Evolutionary conservation across 1,140 invertebrate species (phyloP), one percentile per base, ranked within the genome.

Genomic region (Palaemon carinicauda): DNA sequence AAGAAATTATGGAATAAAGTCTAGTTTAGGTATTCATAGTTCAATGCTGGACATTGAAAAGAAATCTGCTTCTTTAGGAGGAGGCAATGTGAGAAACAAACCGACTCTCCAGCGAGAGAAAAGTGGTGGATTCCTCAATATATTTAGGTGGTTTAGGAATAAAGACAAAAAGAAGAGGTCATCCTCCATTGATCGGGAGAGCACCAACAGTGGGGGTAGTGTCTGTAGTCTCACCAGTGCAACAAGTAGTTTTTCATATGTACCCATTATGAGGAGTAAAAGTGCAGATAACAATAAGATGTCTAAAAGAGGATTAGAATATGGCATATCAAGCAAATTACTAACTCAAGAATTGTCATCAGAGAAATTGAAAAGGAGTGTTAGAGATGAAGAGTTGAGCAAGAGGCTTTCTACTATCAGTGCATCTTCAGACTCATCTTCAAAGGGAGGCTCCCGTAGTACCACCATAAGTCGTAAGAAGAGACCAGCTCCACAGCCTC

Each of bases 121-220:
- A 15, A 60, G 50, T 12, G 74, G 65, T 21, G 85, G 85, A 21
- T 81, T 87, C 52, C 73, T 87, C 12, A 81, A 77, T 52, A 60
- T 87, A 14, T 87, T 87, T 41, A 69, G 80, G 5, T 87, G 85
- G 85, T 87, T 87, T 52, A 81, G 79, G 29, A 87, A 87, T 69
- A 33, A 77, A 27, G 83, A 86, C 31, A 87, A 81, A 29, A 87
- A 80, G 54, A 87, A 86, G 21, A 29, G 56, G 27, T 77, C 73
- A 17, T 41, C 79, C n/a, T 87, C 85, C n/a, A 51, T 87, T 24
- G 85, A 87, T 24, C 69, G 53, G 33, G 77, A 77, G 73, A 87
- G 79, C 54, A 78, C 65, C 50, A 50, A 52, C 3, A 80, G 84
- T 33, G 56, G 51, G 29, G 85, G 80, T 9, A 87, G 85, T 27